Evolutionary conservation across 35 echinoderm and acorn worm species (phyloP).

Genomic region (Patiria miniata): DNA sequence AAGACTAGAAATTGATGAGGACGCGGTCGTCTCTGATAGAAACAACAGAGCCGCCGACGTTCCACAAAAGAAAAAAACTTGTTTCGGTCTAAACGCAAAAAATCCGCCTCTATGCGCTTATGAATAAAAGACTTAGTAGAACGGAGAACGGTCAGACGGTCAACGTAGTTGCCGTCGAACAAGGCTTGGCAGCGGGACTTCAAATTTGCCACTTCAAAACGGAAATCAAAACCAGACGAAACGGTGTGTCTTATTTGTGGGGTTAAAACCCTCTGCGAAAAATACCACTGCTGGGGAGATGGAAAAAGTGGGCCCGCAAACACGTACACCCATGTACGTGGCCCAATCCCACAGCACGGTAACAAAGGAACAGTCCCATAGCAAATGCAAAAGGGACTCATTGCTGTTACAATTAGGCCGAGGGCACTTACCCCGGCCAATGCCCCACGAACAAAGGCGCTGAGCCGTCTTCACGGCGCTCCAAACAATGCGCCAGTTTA

Average conservation of each 20-base stretch:
- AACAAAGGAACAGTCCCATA: not conserved
- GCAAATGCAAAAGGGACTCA: not conserved
- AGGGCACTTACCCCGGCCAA: not conserved
- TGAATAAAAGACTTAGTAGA: not conserved
- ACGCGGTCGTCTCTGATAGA: too few species aligned
- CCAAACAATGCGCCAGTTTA: too few species aligned
- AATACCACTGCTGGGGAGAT: not conserved
- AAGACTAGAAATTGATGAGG: too few species aligned
- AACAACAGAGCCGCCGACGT: too few species aligned
- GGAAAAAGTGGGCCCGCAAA: not conserved
- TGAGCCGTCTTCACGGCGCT: too few species aligned
- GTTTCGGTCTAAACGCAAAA: not conserved
- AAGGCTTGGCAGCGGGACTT: not conserved
- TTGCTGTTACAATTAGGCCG: not conserved
- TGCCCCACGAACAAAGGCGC: too few species aligned
- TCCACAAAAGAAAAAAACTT: too few species aligned
- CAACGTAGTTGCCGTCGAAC: not conserved
- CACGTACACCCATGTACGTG: not conserved
- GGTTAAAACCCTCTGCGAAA: not conserved
- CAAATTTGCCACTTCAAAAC: not conserved
- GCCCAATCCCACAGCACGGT: not conserved
- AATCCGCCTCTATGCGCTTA: not conserved
- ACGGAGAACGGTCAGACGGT: not conserved
- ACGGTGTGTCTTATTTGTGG: not conserved
- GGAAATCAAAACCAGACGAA: not conserved